A percentile compares a stretch with the other conserved stretches of the same genome.
Evolutionary conservation across 2,113 vertebrate species (phyloP).

Genomic region (Prinia subflava): DNA sequence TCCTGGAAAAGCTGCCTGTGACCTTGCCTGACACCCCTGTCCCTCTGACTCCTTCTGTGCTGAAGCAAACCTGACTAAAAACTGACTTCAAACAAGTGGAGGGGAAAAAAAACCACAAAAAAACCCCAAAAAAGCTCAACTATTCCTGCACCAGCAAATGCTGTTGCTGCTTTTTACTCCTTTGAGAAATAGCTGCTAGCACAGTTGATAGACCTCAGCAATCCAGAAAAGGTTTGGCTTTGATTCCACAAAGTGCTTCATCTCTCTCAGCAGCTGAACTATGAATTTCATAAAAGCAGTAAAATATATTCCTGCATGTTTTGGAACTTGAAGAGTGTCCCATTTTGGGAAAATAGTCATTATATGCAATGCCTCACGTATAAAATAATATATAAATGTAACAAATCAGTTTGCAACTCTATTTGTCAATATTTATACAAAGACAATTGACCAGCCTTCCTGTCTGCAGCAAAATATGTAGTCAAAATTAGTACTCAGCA

Average conservation of each 20-base stretch:
- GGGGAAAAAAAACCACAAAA: rapidly evolving
- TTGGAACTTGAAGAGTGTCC: rapidly evolving
- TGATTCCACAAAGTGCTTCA: background rate
- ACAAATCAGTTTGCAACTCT: background rate
- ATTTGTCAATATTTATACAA: background rate
- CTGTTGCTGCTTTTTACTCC: background rate
- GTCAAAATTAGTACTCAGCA: background rate
- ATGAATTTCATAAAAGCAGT: background rate
- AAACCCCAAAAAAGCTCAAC: background rate
- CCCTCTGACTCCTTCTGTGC: background rate
- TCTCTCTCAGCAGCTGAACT: background rate
- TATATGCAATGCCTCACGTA: background rate
- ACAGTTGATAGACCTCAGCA: background rate
- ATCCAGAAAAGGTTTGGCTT: background rate
- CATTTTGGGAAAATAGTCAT: background rate
- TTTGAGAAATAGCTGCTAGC: background rate
- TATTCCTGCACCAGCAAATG: background rate
- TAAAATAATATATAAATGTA: background rate
- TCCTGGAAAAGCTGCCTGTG: background rate
- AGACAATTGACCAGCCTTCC: background rate
- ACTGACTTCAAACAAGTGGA: background rate
- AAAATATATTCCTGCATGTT: background rate
- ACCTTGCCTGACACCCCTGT: background rate
- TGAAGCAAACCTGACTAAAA: background rate
- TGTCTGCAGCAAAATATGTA: background rate